A percentile compares a stretch with the other conserved stretches of the same genome.
These are phyloP conservation scores for Gallinago stenura DNA, from an alignment of 2,797 vertebrate species.

Conservation along the genomic window DNA sequence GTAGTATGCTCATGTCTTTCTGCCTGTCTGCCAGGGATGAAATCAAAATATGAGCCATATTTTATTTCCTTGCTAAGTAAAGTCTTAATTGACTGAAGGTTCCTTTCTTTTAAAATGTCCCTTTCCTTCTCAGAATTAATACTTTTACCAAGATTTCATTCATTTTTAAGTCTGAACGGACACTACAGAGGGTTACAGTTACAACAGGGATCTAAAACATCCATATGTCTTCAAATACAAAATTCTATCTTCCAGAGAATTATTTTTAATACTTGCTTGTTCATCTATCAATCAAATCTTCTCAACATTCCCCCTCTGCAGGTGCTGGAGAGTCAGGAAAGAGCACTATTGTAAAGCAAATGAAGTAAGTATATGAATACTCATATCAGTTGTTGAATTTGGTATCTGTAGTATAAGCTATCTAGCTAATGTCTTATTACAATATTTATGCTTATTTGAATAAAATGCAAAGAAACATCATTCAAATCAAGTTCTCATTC, in stretches of 20 bases:
- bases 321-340: constrained; percentile 84
- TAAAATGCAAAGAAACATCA: neutral
- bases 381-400: neutral
- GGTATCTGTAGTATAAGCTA: neutral
- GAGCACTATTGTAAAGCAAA: constrained; percentile 84
- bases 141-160: neutral
- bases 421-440: neutral
- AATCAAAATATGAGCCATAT: neutral
- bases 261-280: constrained; percentile 31
- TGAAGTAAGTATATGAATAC: constrained; percentile 79
- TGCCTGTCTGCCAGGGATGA: neutral
- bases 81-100: neutral
- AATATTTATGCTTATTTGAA: constrained; percentile 21
- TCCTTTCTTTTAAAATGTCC: neutral
- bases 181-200: neutral
- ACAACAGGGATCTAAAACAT: neutral
- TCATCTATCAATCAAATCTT: neutral
- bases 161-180: neutral
- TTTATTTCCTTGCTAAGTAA: neutral
- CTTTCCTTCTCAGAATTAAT: neutral
- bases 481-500: constrained; percentile 21
- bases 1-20: neutral
- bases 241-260: neutral
- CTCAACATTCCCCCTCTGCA: constrained; percentile 57
- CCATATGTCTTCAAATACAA: neutral